Evolutionary conservation across 2,113 vertebrate genomes (phyloP).

Genomic region (Actenoides hombroni): DNA sequence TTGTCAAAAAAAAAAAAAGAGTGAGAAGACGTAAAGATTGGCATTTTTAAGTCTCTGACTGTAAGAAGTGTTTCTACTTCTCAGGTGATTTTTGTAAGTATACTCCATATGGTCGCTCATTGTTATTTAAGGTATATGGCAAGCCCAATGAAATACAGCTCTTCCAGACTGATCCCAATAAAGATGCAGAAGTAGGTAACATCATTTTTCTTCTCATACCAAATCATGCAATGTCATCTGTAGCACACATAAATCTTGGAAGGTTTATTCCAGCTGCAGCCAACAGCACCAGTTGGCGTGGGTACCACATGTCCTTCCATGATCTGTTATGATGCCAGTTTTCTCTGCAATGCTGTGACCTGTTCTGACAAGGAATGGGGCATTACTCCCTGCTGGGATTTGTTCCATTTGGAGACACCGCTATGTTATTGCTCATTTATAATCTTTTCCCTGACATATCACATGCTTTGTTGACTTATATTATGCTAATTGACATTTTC

Average conservation of each 20-base stretch:
- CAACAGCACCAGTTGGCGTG: too few relatives aligned
- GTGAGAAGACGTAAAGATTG: background rate
- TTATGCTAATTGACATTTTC: constrained; percentile 16
- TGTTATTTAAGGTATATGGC: background rate
- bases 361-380: background rate
- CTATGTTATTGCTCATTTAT: background rate
- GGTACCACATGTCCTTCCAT: background rate
- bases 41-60: background rate
- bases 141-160: fast-evolving
- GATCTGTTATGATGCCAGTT: fast-evolving
- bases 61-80: background rate
- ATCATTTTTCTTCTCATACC: background rate
- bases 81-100: background rate
- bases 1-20: background rate
- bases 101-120: fast-evolving
- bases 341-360: background rate
- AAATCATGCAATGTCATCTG: background rate
- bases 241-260: background rate
- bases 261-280: background rate
- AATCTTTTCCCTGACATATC: background rate
- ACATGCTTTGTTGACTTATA: background rate
- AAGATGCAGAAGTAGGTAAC: background rate
- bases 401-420: background rate
- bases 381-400: background rate
- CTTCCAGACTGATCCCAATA: background rate